Evolutionary conservation across 2,113 vertebrate genomes (phyloP).

Genomic region (Channa argus): DNA sequence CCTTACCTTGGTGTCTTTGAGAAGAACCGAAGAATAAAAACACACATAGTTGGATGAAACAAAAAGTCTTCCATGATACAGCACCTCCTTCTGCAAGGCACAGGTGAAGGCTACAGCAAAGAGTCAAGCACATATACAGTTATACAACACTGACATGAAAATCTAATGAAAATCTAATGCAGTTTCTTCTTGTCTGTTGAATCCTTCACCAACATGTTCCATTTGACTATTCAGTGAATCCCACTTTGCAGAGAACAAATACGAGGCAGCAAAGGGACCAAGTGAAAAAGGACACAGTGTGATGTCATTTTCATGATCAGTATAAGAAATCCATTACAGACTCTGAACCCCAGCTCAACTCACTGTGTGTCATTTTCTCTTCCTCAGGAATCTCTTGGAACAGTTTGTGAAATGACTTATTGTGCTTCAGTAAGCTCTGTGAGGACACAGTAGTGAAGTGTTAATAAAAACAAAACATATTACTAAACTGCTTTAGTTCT

Average conservation of each 20-base stretch:
- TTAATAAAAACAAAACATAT: neutral
- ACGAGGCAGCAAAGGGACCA: slow-evolving; percentile 10
- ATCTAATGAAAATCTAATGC: too few species aligned
- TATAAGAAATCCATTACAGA: slow-evolving; percentile 36
- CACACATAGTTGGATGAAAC: slow-evolving; percentile 80
- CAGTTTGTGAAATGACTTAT: slow-evolving; percentile 82
- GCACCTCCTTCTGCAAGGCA: slow-evolving; percentile 86
- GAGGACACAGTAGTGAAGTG: neutral
- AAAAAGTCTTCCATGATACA: slow-evolving; percentile 87
- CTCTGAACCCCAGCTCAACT: slow-evolving; percentile 51
- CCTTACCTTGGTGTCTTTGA: slow-evolving; percentile 88
- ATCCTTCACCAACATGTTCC: slow-evolving; percentile 29
- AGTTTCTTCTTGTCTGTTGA: neutral
- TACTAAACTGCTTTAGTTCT: neutral
- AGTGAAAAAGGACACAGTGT: slow-evolving; percentile 18
- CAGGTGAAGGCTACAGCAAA: slow-evolving; percentile 82
- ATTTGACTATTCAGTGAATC: neutral
- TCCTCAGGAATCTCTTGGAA: slow-evolving; percentile 81
- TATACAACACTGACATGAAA: too few species aligned
- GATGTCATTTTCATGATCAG: slow-evolving; percentile 35
- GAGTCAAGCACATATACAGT: neutral
- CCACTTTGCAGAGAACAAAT: slow-evolving; percentile 13
- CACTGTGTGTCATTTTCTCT: slow-evolving; percentile 80
- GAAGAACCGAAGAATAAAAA: slow-evolving; percentile 87
- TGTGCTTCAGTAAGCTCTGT: slow-evolving; percentile 75